Percentiles rank a stretch among this genome's conserved stretches.
Evolutionary conservation across 1,140 invertebrate species (phyloP).

Genomic region (Caerostris extrusa): DNA sequence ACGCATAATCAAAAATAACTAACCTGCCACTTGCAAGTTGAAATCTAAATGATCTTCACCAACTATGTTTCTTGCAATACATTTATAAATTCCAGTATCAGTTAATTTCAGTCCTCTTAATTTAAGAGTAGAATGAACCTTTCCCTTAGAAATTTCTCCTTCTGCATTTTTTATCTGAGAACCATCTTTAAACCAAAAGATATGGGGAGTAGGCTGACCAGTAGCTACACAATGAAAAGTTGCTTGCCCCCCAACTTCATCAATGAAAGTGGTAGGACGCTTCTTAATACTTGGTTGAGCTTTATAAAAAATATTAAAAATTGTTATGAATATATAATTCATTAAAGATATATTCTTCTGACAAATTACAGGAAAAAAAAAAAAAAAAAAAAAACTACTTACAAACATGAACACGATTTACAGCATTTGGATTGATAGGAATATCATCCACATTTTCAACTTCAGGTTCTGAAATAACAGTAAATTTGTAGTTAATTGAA

Average conservation of each 20-base stretch:
- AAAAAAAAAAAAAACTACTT: background rate
- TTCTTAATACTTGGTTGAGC: constrained; percentile 57
- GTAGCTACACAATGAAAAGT: constrained; percentile 61
- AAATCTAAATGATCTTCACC: constrained; percentile 76
- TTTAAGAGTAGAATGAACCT: constrained; percentile 52
- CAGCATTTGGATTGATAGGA: constrained; percentile 29
- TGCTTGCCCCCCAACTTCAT: constrained; percentile 50
- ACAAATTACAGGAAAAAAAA: background rate
- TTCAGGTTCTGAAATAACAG: constrained; percentile 47
- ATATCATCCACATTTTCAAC: constrained; percentile 20
- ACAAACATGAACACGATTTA: constrained; percentile 38
- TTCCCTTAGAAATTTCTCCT: background rate
- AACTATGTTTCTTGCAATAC: constrained; percentile 78
- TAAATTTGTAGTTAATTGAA: background rate
- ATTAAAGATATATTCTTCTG: background rate
- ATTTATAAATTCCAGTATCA: constrained; percentile 79
- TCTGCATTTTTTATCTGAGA: background rate
- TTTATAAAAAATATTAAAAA: background rate
- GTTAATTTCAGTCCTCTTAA: constrained; percentile 13
- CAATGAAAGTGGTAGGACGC: background rate
- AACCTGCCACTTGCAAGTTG: constrained; percentile 68
- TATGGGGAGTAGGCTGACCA: constrained; percentile 24
- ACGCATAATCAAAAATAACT: background rate
- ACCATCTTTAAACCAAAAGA: constrained; percentile 67
- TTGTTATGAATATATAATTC: background rate